Evolutionary conservation across 1,140 invertebrate species (phyloP), one percentile per base, ranked within the genome.

Genomic region (Drosophila prosaltans): DNA sequence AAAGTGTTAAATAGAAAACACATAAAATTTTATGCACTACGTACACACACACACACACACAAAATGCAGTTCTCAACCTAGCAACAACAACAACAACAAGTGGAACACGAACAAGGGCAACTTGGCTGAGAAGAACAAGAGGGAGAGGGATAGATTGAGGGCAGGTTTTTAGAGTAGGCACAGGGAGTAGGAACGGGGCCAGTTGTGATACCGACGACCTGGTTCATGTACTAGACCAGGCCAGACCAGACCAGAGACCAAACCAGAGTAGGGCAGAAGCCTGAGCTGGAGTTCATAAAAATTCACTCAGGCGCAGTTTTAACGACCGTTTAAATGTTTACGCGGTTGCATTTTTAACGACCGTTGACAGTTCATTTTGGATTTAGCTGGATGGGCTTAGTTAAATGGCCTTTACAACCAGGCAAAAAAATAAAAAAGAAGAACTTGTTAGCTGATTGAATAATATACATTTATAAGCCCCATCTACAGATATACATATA

Each of bases 1-100:
- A 70, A 80, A 84, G 81, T 84, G 81, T 83, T 84, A 83, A 83
- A 83, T 83, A 83, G 81, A 83, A 83, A 79, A 66, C 81, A 80
- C 81, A 83, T 83, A 80, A 83, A 84, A 83, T 83, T 83, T 80
- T 84, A 83, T 83, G 81, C 69, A 78, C 61, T 32, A 48, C 66
- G 72, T 32, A 51, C 45, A 48, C 45, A 48, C 16, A 48, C n/a
- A 48, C 43, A 45, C 16, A 24, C 32, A 36, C 55, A 16, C 48
- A 54, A 54, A 21, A 28, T 28, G 24, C 26, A 40, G 51, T 28
- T 54, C 51, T 28, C 51, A 10, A 28, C 48, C 3, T 21, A 16
- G 16, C 48, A 40, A 40, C 45, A 26, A 51, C 32, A 58, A 58
- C 57, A 9, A 21, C 57, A 59, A 40, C 21, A 71, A 54, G 48